phyloP scores from a whole-genome alignment of 2,797 vertebrate species.

The Lerista edwardsae region DNA sequence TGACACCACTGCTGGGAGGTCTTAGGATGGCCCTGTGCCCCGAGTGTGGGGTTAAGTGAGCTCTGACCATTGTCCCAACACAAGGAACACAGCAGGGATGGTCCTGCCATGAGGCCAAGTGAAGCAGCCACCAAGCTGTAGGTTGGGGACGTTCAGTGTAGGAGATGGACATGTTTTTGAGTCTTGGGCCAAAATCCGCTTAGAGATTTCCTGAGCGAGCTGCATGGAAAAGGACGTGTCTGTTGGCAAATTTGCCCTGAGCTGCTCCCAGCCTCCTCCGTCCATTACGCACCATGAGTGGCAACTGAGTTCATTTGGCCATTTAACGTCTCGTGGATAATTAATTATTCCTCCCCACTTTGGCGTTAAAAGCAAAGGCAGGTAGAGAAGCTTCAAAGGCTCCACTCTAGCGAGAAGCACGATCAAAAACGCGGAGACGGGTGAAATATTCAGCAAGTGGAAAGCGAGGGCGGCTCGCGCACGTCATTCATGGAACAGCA shows the following conservation, averaged over 20 bases:
- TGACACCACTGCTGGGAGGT: too few relatives aligned
- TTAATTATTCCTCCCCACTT: background rate
- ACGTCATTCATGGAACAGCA: background rate
- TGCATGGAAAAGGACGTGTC: background rate
- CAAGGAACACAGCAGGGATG: too few relatives aligned
- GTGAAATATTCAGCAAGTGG: background rate
- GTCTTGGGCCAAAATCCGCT: background rate
- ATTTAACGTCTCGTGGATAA: slow-evolving; percentile 16
- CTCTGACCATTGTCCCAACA: too few relatives aligned
- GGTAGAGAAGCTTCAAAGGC: background rate
- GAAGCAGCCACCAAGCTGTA: background rate
- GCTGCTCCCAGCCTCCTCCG: background rate
- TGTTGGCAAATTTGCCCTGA: too few relatives aligned
- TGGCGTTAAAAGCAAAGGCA: slow-evolving; percentile 10
- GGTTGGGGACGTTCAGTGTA: too few relatives aligned
- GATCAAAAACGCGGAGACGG: background rate
- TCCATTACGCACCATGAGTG: background rate
- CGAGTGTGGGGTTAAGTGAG: too few relatives aligned
- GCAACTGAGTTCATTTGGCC: background rate
- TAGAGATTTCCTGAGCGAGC: background rate
- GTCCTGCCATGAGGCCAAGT: too few relatives aligned
- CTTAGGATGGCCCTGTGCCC: too few relatives aligned
- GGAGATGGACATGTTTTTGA: too few relatives aligned
- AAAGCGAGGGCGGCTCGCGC: background rate
- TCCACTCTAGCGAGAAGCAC: background rate